Evolutionary conservation across 2,888 invertebrate genomes (phyloP).

Genomic region (Limnephilus lunatus): DNA sequence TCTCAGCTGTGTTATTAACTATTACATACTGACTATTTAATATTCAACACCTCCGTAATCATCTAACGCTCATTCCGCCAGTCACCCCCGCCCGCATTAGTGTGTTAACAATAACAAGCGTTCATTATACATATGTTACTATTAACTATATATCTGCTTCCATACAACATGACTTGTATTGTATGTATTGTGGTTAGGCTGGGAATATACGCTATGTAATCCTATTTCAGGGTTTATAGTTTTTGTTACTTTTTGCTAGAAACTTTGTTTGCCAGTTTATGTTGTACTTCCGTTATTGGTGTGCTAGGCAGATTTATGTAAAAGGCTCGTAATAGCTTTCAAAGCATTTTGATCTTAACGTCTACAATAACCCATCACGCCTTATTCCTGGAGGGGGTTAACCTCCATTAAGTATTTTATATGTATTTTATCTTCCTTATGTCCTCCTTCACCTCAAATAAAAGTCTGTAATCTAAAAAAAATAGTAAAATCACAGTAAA

Average conservation of each 20-base stretch:
- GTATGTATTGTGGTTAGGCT: slow-evolving; percentile 14
- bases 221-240: slow-evolving; percentile 5
- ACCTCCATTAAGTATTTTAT: not conserved
- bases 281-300: slow-evolving; percentile 30
- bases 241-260: slow-evolving; percentile 44
- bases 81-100: slow-evolving; percentile 48
- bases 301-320: slow-evolving; percentile 36
- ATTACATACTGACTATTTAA: slow-evolving; percentile 65
- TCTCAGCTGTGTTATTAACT: slow-evolving; percentile 67
- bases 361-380: not conserved
- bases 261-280: slow-evolving; percentile 28
- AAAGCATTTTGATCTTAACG: not conserved
- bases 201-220: not conserved
- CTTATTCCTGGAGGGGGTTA: not conserved
- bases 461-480: not conserved
- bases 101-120: slow-evolving; percentile 21
- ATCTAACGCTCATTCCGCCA: slow-evolving; percentile 56
- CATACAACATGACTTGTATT: not conserved
- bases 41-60: slow-evolving; percentile 65
- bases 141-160: slow-evolving; percentile 25
- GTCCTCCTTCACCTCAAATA: not conserved
- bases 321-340: slow-evolving; percentile 20
- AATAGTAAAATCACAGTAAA: not conserved
- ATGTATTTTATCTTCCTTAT: not conserved
- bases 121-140: slow-evolving; percentile 4